A percentile compares a stretch with the other conserved stretches of the same genome.
phyloP scores from a whole-genome alignment of 1,140 invertebrate species.

The Cyclina sinensis region DNA sequence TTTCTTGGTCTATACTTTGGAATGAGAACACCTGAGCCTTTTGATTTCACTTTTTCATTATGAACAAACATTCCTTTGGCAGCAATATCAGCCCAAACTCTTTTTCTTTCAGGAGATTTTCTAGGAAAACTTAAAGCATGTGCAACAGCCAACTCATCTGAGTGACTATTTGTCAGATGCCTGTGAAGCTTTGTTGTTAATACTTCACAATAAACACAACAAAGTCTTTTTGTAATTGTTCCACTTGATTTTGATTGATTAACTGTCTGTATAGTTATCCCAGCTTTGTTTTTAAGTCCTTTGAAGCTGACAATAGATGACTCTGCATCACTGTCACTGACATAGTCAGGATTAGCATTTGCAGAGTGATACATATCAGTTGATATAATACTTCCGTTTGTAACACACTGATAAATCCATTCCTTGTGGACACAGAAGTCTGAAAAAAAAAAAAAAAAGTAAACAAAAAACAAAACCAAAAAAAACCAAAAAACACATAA shows the following conservation, averaged over 20 bases:
- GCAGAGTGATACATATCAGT: not conserved
- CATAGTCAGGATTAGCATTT: not conserved
- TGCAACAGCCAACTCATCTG: conserved; percentile 17
- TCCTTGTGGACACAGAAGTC: conserved; percentile 23
- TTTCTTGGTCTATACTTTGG: conserved; percentile 28
- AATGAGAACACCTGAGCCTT: conserved; percentile 5
- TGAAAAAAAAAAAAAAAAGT: conserved; percentile 20
- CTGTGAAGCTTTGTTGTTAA: conserved; percentile 28
- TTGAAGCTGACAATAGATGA: conserved; percentile 29
- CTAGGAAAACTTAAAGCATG: conserved; percentile 26
- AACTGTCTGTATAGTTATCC: conserved; percentile 8
- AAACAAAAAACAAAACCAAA: not conserved
- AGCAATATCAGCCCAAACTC: not conserved
- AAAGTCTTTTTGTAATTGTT: not conserved
- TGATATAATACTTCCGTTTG: conserved; percentile 3
- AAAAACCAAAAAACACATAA: not conserved
- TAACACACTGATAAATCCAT: conserved; percentile 33
- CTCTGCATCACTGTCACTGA: conserved; percentile 40
- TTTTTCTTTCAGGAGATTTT: conserved; percentile 19
- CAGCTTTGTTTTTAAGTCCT: not conserved
- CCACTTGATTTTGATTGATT: conserved; percentile 25
- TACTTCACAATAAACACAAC: conserved; percentile 29
- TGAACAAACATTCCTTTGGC: conserved; percentile 5
- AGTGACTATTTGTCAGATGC: not conserved
- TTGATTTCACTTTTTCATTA: conserved; percentile 22